Conservation (phyloP, 2,797 vertebrate species). For the Lepus townsendii region DNA sequence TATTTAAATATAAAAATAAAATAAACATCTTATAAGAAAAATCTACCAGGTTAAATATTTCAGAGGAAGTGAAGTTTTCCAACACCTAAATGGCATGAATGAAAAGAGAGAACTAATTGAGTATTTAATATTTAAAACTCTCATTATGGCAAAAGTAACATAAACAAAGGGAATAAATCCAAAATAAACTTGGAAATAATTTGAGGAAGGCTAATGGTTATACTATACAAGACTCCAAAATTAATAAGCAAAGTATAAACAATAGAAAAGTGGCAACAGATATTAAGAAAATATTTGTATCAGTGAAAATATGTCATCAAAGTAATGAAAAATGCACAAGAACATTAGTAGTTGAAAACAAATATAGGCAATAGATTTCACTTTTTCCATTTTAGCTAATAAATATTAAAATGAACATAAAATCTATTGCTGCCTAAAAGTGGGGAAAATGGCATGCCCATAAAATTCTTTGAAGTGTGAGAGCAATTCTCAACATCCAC, state of each 20-base stretch:
- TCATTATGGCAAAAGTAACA: background rate
- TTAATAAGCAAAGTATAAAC: background rate
- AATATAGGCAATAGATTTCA: background rate
- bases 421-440: background rate
- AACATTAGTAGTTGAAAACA: background rate
- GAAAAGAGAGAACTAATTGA: background rate
- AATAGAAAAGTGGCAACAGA: background rate
- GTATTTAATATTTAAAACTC: background rate
- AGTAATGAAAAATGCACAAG: background rate
- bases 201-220: background rate
- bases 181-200: background rate
- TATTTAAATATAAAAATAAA: conserved; percentile 12
- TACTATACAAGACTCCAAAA: background rate
- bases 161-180: background rate
- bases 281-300: background rate
- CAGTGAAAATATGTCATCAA: background rate
- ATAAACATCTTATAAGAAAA: background rate
- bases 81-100: background rate
- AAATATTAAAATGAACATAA: conserved; percentile 53
- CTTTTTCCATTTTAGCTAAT: conserved; percentile 14
- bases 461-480: conserved; percentile 41
- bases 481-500: background rate
- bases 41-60: background rate
- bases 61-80: background rate
- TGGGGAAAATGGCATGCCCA: background rate